Evolutionary conservation across 2,888 invertebrate genomes (phyloP).

Genomic region (Torymus auratus): DNA sequence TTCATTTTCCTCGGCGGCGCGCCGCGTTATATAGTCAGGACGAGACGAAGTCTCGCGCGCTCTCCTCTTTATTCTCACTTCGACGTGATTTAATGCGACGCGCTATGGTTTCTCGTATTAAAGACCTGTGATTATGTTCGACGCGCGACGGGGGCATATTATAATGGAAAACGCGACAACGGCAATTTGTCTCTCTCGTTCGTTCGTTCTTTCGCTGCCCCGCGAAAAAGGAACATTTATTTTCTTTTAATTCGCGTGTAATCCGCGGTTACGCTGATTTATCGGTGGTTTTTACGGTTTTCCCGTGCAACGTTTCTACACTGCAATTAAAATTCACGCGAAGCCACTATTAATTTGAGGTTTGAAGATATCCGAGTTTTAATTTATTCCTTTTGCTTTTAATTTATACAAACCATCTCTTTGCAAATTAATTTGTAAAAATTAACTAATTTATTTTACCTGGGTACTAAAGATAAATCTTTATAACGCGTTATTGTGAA

Average conservation of each 20-base stretch:
- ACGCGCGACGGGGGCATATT: slow-evolving; percentile 8
- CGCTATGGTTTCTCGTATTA: slow-evolving; percentile 33
- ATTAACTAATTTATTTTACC: too few relatives aligned
- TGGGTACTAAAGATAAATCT: too few relatives aligned
- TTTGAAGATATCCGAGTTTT: not conserved
- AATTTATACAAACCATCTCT: not conserved
- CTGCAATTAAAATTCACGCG: not conserved
- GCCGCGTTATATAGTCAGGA: too few relatives aligned
- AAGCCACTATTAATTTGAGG: not conserved
- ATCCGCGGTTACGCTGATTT: slow-evolving; percentile 11
- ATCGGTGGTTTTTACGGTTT: slow-evolving; percentile 2
- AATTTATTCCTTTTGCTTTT: not conserved
- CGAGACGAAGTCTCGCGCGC: not conserved
- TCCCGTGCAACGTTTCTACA: not conserved
- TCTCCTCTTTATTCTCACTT: slow-evolving; percentile 24
- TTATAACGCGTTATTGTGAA: too few relatives aligned
- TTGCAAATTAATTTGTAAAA: too few relatives aligned
- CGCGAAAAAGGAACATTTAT: slow-evolving; percentile 14
- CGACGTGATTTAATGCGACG: slow-evolving; percentile 27
- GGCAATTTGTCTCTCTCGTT: slow-evolving; percentile 20
- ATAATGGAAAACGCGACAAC: slow-evolving; percentile 30
- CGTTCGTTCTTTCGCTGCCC: not conserved
- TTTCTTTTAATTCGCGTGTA: slow-evolving; percentile 12
- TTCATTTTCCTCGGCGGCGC: not conserved
- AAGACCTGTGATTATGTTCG: slow-evolving; percentile 34